phyloP scores from a whole-genome alignment of 2,888 invertebrate genomes.

The Aradus depressus region DNA sequence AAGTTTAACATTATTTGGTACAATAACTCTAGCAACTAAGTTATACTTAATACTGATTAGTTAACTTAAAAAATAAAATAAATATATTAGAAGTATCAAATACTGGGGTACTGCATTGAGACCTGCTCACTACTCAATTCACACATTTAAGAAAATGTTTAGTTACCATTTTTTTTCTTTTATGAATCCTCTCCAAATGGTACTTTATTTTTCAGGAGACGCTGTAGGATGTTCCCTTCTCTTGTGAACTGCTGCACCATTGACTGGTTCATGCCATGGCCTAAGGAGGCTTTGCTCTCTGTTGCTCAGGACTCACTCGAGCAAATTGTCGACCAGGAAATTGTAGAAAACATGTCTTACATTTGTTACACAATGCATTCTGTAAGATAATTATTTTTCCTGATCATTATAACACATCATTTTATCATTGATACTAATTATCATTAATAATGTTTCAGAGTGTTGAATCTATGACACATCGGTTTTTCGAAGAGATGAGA shows the following conservation, averaged over 20 bases:
- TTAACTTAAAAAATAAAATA: too few species aligned
- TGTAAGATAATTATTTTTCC: conserved; percentile 35
- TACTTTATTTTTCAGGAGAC: conserved; percentile 46
- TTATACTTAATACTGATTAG: too few species aligned
- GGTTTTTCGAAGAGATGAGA: conserved; percentile 69
- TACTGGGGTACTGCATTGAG: too few species aligned
- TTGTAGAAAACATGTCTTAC: conserved; percentile 44
- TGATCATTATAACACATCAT: background rate
- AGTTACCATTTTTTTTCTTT: too few species aligned
- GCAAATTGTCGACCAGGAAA: conserved; percentile 44
- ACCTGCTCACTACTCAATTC: too few species aligned
- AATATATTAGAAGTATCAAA: background rate
- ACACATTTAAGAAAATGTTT: too few species aligned
- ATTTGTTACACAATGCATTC: conserved; percentile 64
- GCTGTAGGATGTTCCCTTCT: conserved; percentile 89
- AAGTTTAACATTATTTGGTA: too few species aligned
- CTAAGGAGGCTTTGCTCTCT: conserved; percentile 70
- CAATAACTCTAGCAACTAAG: too few species aligned
- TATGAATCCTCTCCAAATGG: background rate
- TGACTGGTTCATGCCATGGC: conserved; percentile 92
- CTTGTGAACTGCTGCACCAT: conserved; percentile 89
- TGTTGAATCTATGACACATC: conserved; percentile 64
- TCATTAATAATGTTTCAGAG: conserved; percentile 42
- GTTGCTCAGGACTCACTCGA: conserved; percentile 64
- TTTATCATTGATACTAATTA: background rate